These are phyloP conservation scores for Berghia stephanieae DNA, from an alignment of 1,140 invertebrate genomes.

Conservation along the genomic window DNA sequence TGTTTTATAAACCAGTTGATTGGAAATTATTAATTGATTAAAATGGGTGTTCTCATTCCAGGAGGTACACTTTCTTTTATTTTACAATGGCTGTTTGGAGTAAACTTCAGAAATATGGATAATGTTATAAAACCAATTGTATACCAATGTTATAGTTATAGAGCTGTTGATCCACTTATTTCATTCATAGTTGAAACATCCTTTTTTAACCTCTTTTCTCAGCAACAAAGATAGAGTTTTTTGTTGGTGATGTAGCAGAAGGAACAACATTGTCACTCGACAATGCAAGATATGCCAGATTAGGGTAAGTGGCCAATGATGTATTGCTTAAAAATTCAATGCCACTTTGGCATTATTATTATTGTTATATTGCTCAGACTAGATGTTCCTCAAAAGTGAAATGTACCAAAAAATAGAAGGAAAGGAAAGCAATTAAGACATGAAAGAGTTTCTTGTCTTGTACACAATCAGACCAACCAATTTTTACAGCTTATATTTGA, in stretches of 20 bases:
- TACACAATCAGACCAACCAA: background rate
- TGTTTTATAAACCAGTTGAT: background rate
- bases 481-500: background rate
- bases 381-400: background rate
- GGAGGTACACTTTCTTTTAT: background rate
- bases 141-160: background rate
- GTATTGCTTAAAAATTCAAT: no score
- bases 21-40: background rate
- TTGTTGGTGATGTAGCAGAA: conserved; percentile 67
- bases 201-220: conserved; percentile 34
- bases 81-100: no score
- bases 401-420: background rate
- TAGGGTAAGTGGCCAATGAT: conserved; percentile 66
- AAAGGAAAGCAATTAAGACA: background rate
- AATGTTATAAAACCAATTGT: background rate
- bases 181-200: background rate
- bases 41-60: background rate
- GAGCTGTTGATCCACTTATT: background rate
- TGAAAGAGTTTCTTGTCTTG: background rate
- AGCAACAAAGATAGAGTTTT: conserved; percentile 69
- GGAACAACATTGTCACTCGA: conserved; percentile 51
- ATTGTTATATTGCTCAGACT: background rate
- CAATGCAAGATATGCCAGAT: conserved; percentile 67
- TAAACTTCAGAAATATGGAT: no score
- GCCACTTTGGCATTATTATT: no score